A percentile compares a stretch with the other conserved stretches of the same genome.
Evolutionary conservation across 2,888 invertebrate genomes (phyloP).

Genomic region (Acleris literana): DNA sequence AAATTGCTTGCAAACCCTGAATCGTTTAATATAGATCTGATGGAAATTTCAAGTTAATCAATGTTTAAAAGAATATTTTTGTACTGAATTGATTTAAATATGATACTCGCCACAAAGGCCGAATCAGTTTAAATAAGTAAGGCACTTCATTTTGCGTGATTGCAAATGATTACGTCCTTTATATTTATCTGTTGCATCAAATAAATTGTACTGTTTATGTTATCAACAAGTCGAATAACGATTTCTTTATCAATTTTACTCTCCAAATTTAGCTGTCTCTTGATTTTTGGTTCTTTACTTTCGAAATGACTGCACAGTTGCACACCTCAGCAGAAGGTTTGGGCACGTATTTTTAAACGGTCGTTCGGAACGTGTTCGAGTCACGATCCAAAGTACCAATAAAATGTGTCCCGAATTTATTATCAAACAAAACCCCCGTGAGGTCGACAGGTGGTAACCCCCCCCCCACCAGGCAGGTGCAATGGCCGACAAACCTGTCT

Average conservation of each 20-base stretch:
- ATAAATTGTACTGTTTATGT: not conserved
- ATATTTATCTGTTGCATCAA: not conserved
- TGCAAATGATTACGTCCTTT: not conserved
- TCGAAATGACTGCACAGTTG: no score
- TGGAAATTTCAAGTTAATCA: not conserved
- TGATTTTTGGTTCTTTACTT: no score
- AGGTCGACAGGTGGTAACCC: constrained; percentile 58
- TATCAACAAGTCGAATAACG: no score
- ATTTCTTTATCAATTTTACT: no score
- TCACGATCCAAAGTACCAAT: constrained; percentile 26
- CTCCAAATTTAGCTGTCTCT: no score
- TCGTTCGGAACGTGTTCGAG: constrained; percentile 17
- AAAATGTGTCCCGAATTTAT: constrained; percentile 38
- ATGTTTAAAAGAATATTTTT: no score
- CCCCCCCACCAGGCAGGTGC: constrained; percentile 55
- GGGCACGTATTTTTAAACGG: constrained; percentile 17
- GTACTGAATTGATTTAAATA: not conserved
- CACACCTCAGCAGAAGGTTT: not conserved
- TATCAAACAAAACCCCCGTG: constrained; percentile 37
- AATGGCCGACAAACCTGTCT: constrained; percentile 51
- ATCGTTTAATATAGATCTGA: constrained; percentile 2
- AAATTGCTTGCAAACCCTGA: constrained; percentile 1
- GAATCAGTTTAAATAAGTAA: no score
- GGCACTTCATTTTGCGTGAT: no score
- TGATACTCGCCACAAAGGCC: not conserved